These are phyloP conservation scores for Actinernus sp. DNA, from an alignment of 92 coral and sea anemone species.

Conservation along the genomic window DNA sequence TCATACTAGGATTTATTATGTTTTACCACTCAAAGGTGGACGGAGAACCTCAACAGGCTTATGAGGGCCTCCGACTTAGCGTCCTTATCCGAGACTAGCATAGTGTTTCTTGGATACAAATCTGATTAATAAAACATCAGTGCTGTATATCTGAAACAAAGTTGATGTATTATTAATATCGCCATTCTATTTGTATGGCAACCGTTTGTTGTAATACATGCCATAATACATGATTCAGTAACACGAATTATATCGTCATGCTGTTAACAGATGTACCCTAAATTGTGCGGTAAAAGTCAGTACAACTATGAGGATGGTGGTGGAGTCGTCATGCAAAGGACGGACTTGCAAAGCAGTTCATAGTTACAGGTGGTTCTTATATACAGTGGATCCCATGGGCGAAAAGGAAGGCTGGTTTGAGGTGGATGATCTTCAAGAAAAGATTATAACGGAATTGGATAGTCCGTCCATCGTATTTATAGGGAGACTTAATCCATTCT, in stretches of 20 bases:
- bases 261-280: conserved; percentile 36
- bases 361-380: conserved; percentile 66
- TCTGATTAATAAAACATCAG: too few relatives aligned
- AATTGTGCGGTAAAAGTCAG: conserved; percentile 78
- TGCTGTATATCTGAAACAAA: too few relatives aligned
- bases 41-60: too few relatives aligned
- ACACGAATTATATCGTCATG: not conserved
- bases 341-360: conserved; percentile 54
- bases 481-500: conserved; percentile 23
- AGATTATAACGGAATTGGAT: conserved; percentile 56
- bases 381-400: conserved; percentile 13
- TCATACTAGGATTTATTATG: too few relatives aligned
- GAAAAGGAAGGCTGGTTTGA: conserved; percentile 39
- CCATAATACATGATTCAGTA: too few relatives aligned
- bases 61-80: too few relatives aligned
- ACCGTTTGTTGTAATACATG: too few relatives aligned
- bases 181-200: too few relatives aligned
- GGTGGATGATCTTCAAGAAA: conserved; percentile 33
- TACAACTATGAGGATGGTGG: conserved; percentile 39
- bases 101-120: too few relatives aligned
- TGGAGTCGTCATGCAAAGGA: conserved; percentile 70
- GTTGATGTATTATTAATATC: too few relatives aligned
- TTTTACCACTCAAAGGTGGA: too few relatives aligned
- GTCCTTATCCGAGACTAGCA: too few relatives aligned
- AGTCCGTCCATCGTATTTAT: conserved; percentile 67